Evolutionary conservation across 1,140 invertebrate genomes (phyloP), one percentile per base, ranked within the genome.

Genomic region (Diprion similis): DNA sequence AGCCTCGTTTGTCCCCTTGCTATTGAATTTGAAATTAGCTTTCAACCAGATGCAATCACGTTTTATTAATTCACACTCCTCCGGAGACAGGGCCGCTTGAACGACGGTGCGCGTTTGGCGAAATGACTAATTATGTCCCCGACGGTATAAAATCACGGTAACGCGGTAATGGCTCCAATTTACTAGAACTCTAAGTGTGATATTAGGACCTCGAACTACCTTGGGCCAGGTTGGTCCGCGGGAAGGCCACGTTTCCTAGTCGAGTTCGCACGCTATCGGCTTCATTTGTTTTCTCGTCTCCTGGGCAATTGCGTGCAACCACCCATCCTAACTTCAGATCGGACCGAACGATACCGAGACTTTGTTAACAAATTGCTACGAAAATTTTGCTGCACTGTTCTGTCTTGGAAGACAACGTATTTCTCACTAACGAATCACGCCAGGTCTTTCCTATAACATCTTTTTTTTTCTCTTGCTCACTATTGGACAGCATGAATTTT

Each of bases 121-220:
- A 59, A 59, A 59, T 17, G 51, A 59, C 51, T 59, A 59, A 59
- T 59, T 59, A 59, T 59, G 51, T 59, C n/a, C 51, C 8, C 3
- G 51, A 59, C n/a, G 51, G 51, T 59, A 59, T 59, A 59, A 59
- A 59, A 59, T 59, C 51, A 59, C 11, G 51, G 51, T 59, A 59
- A 59, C 51, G n/a, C 51, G 51, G 51, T 59, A 59, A 59, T 59
- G 51, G 51, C 51, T 59, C 51, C 51, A 15, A 11, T 59, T 59
- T 17, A 59, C 51, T 17, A 17, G 11, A 4, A 59, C 51, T 59
- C 6, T 59, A 59, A 59, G 51, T 9, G 51, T 59, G 51, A 59
- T 59, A 59, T 59, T 59, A 59, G 51, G 51, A 8, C 51, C 51
- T 37, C 24, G 24, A 37, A 37, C 24, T 37, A 37, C 24, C 24